A percentile compares a stretch with the other conserved stretches of the same genome.
Evolutionary conservation across 2,888 invertebrate species (phyloP).

Genomic region (Eupithecia pulchellata): DNA sequence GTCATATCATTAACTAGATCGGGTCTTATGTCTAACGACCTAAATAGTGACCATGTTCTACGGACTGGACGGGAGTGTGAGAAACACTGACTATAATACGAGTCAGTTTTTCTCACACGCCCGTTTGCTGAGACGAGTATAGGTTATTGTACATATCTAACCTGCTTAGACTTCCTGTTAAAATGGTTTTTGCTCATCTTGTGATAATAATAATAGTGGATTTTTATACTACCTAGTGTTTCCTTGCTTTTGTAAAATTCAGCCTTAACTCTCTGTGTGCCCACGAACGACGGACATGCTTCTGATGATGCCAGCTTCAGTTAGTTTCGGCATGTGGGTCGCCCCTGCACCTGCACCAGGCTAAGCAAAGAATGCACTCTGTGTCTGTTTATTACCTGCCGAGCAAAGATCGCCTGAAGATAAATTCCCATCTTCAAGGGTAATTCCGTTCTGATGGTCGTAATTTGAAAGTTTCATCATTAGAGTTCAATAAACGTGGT

Average conservation of each 20-base stretch:
- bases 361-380: background rate
- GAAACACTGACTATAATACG: too few relatives aligned
- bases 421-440: conserved; percentile 1
- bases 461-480: conserved; percentile 19
- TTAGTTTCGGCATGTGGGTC: background rate
- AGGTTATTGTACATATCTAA: background rate
- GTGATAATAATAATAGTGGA: background rate
- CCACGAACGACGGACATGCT: background rate
- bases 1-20: conserved; percentile 30
- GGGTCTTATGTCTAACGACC: conserved; percentile 15
- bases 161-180: background rate
- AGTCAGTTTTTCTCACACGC: background rate
- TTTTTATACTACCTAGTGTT: background rate
- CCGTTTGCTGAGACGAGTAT: background rate
- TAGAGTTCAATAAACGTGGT: conserved; percentile 34
- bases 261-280: background rate
- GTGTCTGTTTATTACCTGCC: background rate
- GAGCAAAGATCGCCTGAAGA: background rate
- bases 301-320: too few relatives aligned
- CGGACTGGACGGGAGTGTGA: too few relatives aligned
- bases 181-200: background rate
- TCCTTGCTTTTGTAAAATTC: background rate
- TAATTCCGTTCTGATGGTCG: background rate
- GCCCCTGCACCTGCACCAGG: background rate
- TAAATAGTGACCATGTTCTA: background rate